Evolutionary conservation across 1,140 invertebrate genomes (phyloP).

Genomic region (Saccostrea glomerata): DNA sequence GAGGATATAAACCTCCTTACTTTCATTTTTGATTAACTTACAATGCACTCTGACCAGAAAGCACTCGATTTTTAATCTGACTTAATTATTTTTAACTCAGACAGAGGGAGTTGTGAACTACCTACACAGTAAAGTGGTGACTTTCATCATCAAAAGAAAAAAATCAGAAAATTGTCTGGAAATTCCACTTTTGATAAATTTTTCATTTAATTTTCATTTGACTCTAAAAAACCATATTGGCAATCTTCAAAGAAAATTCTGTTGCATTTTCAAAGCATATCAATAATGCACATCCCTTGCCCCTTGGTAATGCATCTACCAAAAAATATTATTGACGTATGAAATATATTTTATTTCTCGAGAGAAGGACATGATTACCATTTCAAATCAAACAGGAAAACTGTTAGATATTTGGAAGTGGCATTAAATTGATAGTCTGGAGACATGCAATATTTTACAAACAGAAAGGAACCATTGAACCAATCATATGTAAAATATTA

Average conservation of each 20-base stretch:
- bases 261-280: not conserved
- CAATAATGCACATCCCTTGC: not conserved
- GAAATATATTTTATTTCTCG: not conserved
- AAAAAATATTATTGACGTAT: not conserved
- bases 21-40: too few species aligned
- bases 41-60: too few species aligned
- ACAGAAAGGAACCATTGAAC: too few species aligned
- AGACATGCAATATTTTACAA: not conserved
- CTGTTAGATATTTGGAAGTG: not conserved
- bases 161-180: too few species aligned
- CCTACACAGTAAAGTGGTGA: too few species aligned
- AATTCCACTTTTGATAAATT: not conserved
- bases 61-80: too few species aligned
- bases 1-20: too few species aligned
- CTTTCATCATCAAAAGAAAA: too few species aligned
- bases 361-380: not conserved
- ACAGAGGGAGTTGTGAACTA: too few species aligned
- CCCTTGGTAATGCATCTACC: too few species aligned
- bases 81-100: too few species aligned
- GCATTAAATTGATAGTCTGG: not conserved
- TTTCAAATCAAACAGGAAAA: not conserved
- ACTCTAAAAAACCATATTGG: not conserved
- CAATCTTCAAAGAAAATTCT: not conserved
- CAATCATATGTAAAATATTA: too few species aligned
- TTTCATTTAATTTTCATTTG: not conserved